Base-by-base conservation (phyloP, 2,797 vertebrate genomes). In the Masticophis lateralis region DNA sequence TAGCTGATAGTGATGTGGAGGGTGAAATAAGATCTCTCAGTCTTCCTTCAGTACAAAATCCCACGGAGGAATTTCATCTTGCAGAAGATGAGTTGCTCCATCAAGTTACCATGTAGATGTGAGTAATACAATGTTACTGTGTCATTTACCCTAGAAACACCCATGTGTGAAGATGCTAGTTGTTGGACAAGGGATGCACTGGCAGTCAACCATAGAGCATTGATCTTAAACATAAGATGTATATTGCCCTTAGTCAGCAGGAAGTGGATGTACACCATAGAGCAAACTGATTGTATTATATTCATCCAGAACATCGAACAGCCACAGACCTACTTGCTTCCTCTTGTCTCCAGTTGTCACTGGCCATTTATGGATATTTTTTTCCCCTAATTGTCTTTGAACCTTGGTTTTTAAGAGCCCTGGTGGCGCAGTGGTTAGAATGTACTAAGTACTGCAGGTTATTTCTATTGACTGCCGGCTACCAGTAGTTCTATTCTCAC, bases 221-320 rank as follows among this genome's bases (percentile, higher is more conserved):
- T 43, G 9, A 69, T 69, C 66, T 32, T 69, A 69, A 32, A 32
- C 28, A 1, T 69, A 98, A 98, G 97, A 98, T 97, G 97, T 96
- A 95, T 96, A 97, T 97, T 97, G 95, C 95, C 97, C 97, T 98
- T 97, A 98, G 97, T 98, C 98, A 98, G 98, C 97, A 97, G 98
- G 97, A 98, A 97, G 97, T 97, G 96, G 97, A 97, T 97, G 97
- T 97, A 97, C 97, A 97, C 97, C 97, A 97, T 98, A 97, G 98
- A 97, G 97, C 98, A 98, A 98, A 96, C 98, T 98, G 98, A 98
- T 98, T 98, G 97, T 97, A 97, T 98, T 98, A 98, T 97, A 98
- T 97, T 98, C 97, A 97, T 97, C 97, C 98, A 98, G 98, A 98
- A 98, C 98, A 97, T 94, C 97, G 97, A 97, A 96, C 97, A 97